These are phyloP conservation scores for Peromyscus melanophrys DNA, from an alignment of 2,797 vertebrate species.

Conservation along the genomic window DNA sequence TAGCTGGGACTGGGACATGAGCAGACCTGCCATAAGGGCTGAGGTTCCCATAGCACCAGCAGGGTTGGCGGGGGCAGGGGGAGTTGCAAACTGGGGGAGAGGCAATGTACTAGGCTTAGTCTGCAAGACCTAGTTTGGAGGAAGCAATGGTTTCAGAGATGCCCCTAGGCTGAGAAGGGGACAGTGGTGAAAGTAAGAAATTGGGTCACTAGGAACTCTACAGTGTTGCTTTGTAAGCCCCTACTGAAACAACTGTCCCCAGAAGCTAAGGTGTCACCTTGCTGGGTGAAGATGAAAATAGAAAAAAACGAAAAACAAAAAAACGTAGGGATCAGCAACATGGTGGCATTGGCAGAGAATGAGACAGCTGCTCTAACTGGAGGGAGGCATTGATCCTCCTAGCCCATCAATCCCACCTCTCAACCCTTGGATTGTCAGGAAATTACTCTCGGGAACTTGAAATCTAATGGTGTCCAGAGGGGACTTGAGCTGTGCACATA, in stretches of 20 bases:
- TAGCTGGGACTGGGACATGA: neutral
- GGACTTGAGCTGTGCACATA: neutral
- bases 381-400: too few species aligned
- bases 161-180: neutral
- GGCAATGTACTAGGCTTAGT: neutral
- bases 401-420: neutral
- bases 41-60: rapidly evolving
- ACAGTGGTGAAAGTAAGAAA: neutral
- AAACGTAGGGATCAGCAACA: neutral
- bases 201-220: neutral
- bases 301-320: neutral
- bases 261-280: neutral
- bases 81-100: neutral
- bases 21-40: neutral
- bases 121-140: neutral
- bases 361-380: neutral
- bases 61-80: too few species aligned
- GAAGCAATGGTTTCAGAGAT: neutral
- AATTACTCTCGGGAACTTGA: slow-evolving; percentile 28
- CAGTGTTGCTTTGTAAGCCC: neutral
- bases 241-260: slow-evolving; percentile 4
- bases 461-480: neutral
- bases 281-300: neutral
- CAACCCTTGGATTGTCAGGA: neutral
- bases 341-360: neutral